Base-by-base conservation (phyloP, 2,888 invertebrate genomes). In the Andrena bicolor region DNA sequence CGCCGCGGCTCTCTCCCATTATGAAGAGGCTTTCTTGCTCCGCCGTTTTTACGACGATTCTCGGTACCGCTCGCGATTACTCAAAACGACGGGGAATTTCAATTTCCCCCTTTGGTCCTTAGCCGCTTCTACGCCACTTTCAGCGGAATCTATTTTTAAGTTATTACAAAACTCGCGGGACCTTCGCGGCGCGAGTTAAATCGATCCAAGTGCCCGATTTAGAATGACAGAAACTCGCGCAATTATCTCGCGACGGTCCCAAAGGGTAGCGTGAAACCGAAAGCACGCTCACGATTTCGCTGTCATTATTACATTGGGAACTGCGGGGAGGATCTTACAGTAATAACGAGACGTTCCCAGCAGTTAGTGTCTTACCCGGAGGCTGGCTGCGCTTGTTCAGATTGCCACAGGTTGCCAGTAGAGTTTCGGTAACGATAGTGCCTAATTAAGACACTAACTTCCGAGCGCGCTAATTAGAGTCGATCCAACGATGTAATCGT, bases 391-490 rank as follows among this genome's bases (percentile, higher is more conserved):
- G 23, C 58, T 26, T 8, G 28, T 58, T 58, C 58, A n/a, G 16
- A 32, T 61, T 60, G 66, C 26, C 49, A 60, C 66, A 68, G 74
- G 66, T 75, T 75, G 74, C 60, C 30, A 48, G 35, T 26, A 58
- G n/a, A 66, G 74, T 66, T 48, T n/a, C 60, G 4, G 4, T 30
- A 30, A 61, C 49, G 74, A 51, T 60, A 71, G 60, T 23, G 61
- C 10, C 49, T 68, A 68, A 75, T 75, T 68, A 75, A 58, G 49
- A 60, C 30, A n/a, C 60, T n/a, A 60, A 75, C 23, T 75, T 20
- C 49, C n/a, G n/a, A 32, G 48, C 65, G 23, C 41, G 48, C 28
- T 41, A 30, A 32, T 48, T n/a, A 68, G 49, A 35, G 16, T 23
- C 32, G 56, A 68, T 60, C 10, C 68, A 26, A 74, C 48, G 58